Percentiles rank a stretch among this genome's conserved stretches.
These are phyloP conservation scores for Lamellibrachia satsuma DNA, from an alignment of 2,888 invertebrate species.

Conservation along the genomic window DNA sequence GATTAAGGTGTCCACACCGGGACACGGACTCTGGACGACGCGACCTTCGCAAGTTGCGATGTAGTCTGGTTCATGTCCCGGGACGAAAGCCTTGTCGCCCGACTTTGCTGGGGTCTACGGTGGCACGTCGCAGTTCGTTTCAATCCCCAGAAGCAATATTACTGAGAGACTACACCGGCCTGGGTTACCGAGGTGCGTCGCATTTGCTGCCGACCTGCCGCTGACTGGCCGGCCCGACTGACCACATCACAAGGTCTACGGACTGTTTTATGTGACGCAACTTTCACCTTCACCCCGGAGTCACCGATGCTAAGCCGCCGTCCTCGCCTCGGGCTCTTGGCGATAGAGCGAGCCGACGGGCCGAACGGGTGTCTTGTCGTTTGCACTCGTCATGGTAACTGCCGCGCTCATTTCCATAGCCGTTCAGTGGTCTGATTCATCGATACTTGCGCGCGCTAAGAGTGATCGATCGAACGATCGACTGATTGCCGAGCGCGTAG, in stretches of 20 bases:
- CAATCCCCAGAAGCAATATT: not conserved
- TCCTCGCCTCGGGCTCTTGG: not conserved
- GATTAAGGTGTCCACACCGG: not conserved
- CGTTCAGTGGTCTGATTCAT: constrained; percentile 5
- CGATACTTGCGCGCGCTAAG: not conserved
- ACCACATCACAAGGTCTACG: not conserved
- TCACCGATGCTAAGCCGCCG: not conserved
- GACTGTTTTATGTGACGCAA: not conserved
- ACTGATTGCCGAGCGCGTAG: not conserved
- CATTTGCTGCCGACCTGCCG: not conserved
- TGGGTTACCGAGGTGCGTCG: not conserved
- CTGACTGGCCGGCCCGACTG: not conserved
- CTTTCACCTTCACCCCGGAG: not conserved
- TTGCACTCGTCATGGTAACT: not conserved
- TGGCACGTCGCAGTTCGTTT: not conserved
- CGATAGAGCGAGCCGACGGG: not conserved
- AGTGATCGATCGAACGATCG: constrained; percentile 13
- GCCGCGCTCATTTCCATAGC: not conserved
- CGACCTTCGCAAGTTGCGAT: not conserved
- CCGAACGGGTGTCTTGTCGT: not conserved
- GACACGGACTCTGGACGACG: not conserved
- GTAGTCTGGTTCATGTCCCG: not conserved
- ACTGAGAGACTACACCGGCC: not conserved
- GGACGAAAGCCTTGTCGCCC: not conserved
- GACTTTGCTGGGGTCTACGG: not conserved